Evolutionary conservation across 2,113 vertebrate genomes (phyloP), one percentile per base, ranked within the genome.

Genomic region (Nibea albiflora): DNA sequence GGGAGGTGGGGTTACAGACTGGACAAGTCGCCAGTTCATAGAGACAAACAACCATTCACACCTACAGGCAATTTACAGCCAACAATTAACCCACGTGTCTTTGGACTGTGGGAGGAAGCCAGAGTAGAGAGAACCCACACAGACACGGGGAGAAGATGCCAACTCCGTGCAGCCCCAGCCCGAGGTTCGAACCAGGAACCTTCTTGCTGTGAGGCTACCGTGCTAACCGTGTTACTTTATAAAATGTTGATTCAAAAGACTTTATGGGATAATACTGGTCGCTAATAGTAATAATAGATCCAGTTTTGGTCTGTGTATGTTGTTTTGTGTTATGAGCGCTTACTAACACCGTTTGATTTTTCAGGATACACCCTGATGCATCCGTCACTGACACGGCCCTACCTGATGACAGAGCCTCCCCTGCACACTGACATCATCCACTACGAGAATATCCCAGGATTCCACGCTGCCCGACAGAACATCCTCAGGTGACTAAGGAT

Each of bases 301-400:
- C 5, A 46, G 1, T 58, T 53, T 49, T 26, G 15, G 0, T 50
- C 19, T 12, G 1, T 39, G 20, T 6, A 4, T 24, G 16, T 39
- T 17, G 50, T 44, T n/a, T 58, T 11, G 46, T 46, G 16, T 70
- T 28, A 31, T 28, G n/a, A 35, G 17, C 14, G 2, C 3, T 5
- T 20, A 52, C 11, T 46, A 46, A 46, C 44, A 11, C 58, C 83
- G 22, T 65, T 84, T 89, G 81, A 15, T 72, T 64, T 94, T 90
- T 66, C 79, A 99, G 98, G 98, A 1, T 99, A 98, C 92, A 99
- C 98, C 14, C 94, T 99, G 86, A 99, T 99, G 98, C 98, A 99
- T 74, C 98, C 98, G 0, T 99, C 98, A 11, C 96, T 99, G 72
- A 97, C 97, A 11, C 96, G 98, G 75, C 98, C 98, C 2, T 99